Base-by-base conservation (phyloP, 1,140 invertebrate species). In the Drosophila teissieri region DNA sequence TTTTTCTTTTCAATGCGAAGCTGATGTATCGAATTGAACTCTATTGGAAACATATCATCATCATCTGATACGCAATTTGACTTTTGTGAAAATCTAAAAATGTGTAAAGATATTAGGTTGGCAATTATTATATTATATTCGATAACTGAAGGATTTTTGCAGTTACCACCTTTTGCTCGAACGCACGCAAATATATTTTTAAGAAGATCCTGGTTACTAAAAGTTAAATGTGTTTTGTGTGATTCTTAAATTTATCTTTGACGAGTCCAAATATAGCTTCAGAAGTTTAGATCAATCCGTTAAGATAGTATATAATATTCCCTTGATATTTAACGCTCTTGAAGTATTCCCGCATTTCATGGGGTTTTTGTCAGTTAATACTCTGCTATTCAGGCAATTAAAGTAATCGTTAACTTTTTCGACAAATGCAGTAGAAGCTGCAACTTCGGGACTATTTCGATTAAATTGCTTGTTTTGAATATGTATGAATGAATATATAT, bases 131-230 rank as follows among this genome's bases (percentile, higher is more conserved):
- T 42, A 55, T 27, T 27, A 27, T 6, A 27, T 27, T 6, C 5
- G 27, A 6, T 27, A 27, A 27, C 27, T 27, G 27, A 55, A 14
- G 22, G n/a, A 22, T 27, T 17, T 42, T 22, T 27, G 12, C 22
- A 55, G 53, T 55, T 55, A 42, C 10, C 53, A 14, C 37, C 37
- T 55, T 55, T 55, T n/a, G 37, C 34, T 11, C 34, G 34, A 36
- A 36, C 53, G 37, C 37, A 42, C 10, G 37, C 34, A 36, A 36
- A 36, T 36, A 36, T 36, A 10, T 36, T 36, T 36, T 36, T 2
- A 12, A 56, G 53, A 8, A n/a, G 22, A 56, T 27, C 39, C 39
- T 56, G 39, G 14, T 56, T 24, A 31, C 22, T 37, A 17, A 22
- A 42, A 42, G 37, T 42, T 42, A 42, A 40, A n/a, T 42, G 42